A percentile compares a stretch with the other conserved stretches of the same genome.
phyloP scores from a whole-genome alignment of 2,888 invertebrate species.

The Nymphalis c-album region DNA sequence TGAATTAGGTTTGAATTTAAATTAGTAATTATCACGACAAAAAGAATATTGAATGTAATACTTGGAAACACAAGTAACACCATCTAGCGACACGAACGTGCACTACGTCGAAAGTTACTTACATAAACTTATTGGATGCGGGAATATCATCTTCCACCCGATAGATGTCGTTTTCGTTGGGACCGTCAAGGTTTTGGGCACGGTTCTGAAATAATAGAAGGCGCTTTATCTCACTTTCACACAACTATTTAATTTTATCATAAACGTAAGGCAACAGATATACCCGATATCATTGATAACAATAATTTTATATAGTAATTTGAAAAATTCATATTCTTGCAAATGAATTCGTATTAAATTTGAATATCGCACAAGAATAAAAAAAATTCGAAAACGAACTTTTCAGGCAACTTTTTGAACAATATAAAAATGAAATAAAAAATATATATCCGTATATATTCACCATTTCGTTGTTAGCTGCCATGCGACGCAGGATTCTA shows the following conservation, averaged over 20 bases:
- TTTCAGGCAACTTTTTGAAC: too few relatives aligned
- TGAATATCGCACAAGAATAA: too few relatives aligned
- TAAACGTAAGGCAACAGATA: too few relatives aligned
- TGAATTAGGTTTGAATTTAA: too few relatives aligned
- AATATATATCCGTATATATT: slow-evolving; percentile 14
- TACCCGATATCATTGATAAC: too few relatives aligned
- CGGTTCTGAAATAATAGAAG: slow-evolving; percentile 63
- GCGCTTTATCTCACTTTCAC: slow-evolving; percentile 38
- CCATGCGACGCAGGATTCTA: slow-evolving; percentile 64
- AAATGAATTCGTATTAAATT: too few relatives aligned
- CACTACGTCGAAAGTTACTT: slow-evolving; percentile 39
- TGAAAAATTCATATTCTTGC: too few relatives aligned
- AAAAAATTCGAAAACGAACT: neutral
- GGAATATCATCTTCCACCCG: slow-evolving; percentile 55
- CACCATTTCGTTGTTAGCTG: slow-evolving; percentile 63
- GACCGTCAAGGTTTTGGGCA: slow-evolving; percentile 46
- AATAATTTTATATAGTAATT: too few relatives aligned
- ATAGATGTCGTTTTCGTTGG: slow-evolving; percentile 62
- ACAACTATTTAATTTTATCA: too few relatives aligned
- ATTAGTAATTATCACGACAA: too few relatives aligned
- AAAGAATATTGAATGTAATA: too few relatives aligned
- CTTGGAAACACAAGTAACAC: neutral
- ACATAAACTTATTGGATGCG: slow-evolving; percentile 53
- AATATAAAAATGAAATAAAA: neutral
- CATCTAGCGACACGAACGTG: slow-evolving; percentile 1